These are phyloP conservation scores for Coelopa frigida DNA, from an alignment of 1,140 invertebrate species.

Conservation along the genomic window DNA sequence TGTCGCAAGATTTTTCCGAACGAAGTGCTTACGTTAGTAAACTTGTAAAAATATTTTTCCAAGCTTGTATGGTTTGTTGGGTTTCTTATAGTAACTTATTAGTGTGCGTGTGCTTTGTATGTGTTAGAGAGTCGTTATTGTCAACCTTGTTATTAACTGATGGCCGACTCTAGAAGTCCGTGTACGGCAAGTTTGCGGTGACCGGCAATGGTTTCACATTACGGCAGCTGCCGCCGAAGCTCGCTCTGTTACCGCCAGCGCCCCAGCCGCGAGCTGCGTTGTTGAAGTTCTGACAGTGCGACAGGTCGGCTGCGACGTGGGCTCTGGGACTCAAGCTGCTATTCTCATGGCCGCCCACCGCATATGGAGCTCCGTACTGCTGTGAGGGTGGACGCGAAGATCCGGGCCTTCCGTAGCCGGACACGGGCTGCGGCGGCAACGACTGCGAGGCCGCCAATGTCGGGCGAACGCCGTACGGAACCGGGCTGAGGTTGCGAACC, in stretches of 20 bases:
- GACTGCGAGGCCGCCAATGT: not conserved
- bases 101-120: too few relatives aligned
- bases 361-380: not conserved
- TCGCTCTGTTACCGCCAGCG: not conserved
- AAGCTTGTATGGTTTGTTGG: too few relatives aligned
- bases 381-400: conserved; percentile 14
- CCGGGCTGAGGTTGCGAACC: conserved; percentile 23
- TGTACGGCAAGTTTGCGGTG: conserved; percentile 21
- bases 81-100: too few relatives aligned
- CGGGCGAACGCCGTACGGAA: conserved; percentile 15
- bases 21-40: too few relatives aligned
- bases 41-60: too few relatives aligned
- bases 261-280: conserved; percentile 72
- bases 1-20: too few relatives aligned
- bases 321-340: not conserved
- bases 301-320: not conserved
- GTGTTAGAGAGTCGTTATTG: too few relatives aligned
- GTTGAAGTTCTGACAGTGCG: conserved; percentile 59
- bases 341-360: not conserved
- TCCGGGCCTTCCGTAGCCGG: too few relatives aligned
- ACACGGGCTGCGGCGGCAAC: not conserved
- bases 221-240: not conserved
- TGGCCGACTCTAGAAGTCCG: conserved; percentile 34
- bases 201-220: not conserved
- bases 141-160: too few relatives aligned